Percentiles rank a stretch among this genome's conserved stretches.
Evolutionary conservation across 2,797 vertebrate genomes (phyloP).

Genomic region (Lutra lutra): DNA sequence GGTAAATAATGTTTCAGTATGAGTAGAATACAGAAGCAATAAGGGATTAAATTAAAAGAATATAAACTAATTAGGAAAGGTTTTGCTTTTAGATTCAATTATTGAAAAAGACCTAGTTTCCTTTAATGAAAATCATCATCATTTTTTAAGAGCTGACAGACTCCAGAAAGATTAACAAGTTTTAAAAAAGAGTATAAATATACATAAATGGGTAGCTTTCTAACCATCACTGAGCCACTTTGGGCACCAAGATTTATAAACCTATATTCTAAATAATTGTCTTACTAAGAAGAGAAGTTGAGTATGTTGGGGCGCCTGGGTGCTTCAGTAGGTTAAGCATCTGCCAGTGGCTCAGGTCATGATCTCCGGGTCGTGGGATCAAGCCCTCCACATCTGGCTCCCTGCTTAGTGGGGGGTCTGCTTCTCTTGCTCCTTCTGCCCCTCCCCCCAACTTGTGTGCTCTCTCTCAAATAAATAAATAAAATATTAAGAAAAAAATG

Average conservation of each 20-base stretch:
- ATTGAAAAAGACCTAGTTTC: constrained; percentile 31
- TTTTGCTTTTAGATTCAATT: constrained; percentile 22
- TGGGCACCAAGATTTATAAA: not conserved
- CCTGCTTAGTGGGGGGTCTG: too few relatives aligned
- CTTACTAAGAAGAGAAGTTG: not conserved
- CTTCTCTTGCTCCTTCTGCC: not conserved
- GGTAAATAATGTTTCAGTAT: not conserved
- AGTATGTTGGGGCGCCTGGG: not conserved
- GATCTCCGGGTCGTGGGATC: not conserved
- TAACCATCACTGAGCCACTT: not conserved
- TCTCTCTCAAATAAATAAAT: not conserved
- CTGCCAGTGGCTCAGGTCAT: not conserved
- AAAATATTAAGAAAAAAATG: not conserved
- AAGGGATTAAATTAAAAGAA: constrained; percentile 18
- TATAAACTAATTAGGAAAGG: not conserved
- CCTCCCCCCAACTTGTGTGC: too few relatives aligned
- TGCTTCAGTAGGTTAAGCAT: not conserved
- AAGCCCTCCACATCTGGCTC: too few relatives aligned
- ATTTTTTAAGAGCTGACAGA: not conserved
- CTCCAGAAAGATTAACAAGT: not conserved
- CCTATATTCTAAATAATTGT: not conserved
- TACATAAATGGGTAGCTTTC: not conserved
- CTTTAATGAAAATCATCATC: not conserved
- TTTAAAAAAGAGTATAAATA: not conserved
- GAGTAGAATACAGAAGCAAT: not conserved